Evolutionary conservation across 1,140 invertebrate genomes (phyloP), one percentile per base, ranked within the genome.

Genomic region (Metopolophium dirhodum): DNA sequence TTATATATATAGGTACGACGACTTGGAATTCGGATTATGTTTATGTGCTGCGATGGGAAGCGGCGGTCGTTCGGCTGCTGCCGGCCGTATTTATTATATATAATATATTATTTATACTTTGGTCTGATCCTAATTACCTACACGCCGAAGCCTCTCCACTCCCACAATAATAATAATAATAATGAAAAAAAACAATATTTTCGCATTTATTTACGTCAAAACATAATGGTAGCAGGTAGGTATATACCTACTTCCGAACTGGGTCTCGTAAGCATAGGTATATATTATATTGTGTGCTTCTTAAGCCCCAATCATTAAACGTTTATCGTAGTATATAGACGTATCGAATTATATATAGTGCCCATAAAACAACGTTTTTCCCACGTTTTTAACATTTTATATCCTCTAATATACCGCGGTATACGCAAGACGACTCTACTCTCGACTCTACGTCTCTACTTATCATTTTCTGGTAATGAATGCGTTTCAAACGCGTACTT

Each of bases 141-240:
- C 54, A 90, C 22, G 37, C 35, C 9, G 49, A 9, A 57, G 35
- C 88, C n/a, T 90, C n/a, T 90, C 35, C 88, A 45, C 89, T 61
- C 57, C 89, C 54, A 68, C 54, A 68, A 90, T 30, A 89, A 89
- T n/a, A 22, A 23, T 23, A 85, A 90, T 22, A 57, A 88, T 30
- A 41, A 37, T 37, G 37, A 22, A 41, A 45, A 83, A 83, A 37
- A 47, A 87, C 6, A 18, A 49, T n/a, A 77, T 77, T 51, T 90
- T 90, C 88, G 88, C 88, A 45, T 90, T 90, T 90, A 61, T 90
- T 45, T 30, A 90, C 89, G 89, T 90, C 57, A n/a, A 20, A 68
- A n/a, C 9, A 49, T 77, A 90, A 90, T 68, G 26, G 89, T 90
- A 90, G 35, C 35, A 8, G 87, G 18, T 47, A 90, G 18, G 2